phyloP scores from a whole-genome alignment of 2,113 vertebrate genomes.

The Scortum barcoo region DNA sequence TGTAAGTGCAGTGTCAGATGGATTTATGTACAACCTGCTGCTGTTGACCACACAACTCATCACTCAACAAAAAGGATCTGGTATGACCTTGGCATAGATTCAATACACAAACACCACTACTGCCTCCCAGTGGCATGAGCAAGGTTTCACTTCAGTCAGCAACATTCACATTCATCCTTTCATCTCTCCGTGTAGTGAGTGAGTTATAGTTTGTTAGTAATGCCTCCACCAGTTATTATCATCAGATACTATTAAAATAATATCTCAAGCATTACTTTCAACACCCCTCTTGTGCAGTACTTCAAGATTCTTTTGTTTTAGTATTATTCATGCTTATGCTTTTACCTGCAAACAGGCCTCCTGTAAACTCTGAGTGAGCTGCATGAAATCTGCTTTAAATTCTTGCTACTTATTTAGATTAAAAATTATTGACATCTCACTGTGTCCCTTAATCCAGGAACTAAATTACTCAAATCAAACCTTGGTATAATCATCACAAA shows the following conservation, averaged over 20 bases:
- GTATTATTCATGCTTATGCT: neutral
- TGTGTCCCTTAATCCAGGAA: neutral
- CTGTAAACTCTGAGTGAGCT: neutral
- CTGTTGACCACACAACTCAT: no score
- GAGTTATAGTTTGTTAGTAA: no score
- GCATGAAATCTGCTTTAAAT: neutral
- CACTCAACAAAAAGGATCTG: no score
- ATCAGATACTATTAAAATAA: neutral
- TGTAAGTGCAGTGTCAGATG: no score
- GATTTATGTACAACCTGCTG: no score
- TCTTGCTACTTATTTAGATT: neutral
- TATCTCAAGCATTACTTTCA: neutral
- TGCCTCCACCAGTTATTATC: neutral
- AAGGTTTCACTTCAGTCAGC: neutral
- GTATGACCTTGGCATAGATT: no score
- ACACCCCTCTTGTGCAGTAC: neutral
- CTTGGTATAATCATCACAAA: no score
- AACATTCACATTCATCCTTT: no score
- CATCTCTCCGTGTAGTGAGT: no score
- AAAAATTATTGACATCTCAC: neutral
- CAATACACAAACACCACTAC: neutral
- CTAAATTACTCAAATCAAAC: neutral
- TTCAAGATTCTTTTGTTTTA: neutral
- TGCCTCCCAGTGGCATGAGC: neutral
- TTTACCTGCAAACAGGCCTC: neutral